phyloP scores from a whole-genome alignment of 2,888 invertebrate genomes.

The Drosophila borealis region DNA sequence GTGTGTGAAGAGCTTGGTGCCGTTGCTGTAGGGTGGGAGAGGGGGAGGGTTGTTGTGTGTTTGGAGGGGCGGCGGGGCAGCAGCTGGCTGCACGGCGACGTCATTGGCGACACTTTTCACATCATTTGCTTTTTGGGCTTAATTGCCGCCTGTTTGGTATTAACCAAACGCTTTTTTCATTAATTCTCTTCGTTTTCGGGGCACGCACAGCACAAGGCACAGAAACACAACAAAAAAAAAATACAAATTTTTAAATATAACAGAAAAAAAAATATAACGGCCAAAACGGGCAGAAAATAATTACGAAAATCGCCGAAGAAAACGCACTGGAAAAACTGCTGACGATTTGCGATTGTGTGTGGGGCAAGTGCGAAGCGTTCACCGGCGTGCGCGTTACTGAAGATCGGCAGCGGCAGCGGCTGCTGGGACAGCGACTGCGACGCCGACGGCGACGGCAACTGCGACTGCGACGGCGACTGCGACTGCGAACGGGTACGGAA shows the following conservation, averaged over 20 bases:
- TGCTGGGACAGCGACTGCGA: slow-evolving; percentile 9
- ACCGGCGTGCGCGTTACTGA: slow-evolving; percentile 77
- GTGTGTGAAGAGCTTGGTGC: not conserved
- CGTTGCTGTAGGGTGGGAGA: not conserved
- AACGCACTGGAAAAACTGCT: slow-evolving; percentile 42
- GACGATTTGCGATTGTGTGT: slow-evolving; percentile 48
- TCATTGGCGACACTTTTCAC: slow-evolving; percentile 75
- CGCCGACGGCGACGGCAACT: slow-evolving; percentile 6
- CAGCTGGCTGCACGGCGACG: slow-evolving; percentile 43
- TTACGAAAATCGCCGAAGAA: not conserved
- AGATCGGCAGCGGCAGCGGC: slow-evolving; percentile 52
- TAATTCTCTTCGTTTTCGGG: not conserved
- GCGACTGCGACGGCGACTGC: not conserved
- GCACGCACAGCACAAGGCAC: slow-evolving; percentile 2
- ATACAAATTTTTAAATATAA: not conserved
- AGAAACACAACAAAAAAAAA: slow-evolving; percentile 18
- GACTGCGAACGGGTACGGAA: not conserved
- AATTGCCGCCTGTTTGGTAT: slow-evolving; percentile 47
- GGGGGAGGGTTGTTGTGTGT: not conserved
- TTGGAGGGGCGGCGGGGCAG: not conserved
- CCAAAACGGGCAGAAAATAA: not conserved
- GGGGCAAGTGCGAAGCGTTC: slow-evolving; percentile 73
- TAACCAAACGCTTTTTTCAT: not conserved
- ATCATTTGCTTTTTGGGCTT: slow-evolving; percentile 45
- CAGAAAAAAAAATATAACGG: slow-evolving; percentile 1